Evolutionary conservation across 2,797 vertebrate genomes (phyloP).

Genomic region (Anguilla pacifica): DNA sequence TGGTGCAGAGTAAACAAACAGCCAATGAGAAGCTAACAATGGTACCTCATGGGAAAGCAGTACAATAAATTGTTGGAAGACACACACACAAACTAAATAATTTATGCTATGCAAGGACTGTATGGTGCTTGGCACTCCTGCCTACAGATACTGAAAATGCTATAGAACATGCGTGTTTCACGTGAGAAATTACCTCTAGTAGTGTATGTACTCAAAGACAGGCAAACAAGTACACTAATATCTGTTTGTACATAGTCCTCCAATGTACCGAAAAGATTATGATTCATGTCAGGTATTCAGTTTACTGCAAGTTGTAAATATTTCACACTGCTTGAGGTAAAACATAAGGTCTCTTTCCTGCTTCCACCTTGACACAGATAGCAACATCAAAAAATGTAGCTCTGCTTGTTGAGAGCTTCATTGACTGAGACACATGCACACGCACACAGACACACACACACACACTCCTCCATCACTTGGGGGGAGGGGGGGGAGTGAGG

Average conservation of each 20-base stretch:
- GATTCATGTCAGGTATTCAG: neutral
- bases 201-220: neutral
- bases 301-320: neutral
- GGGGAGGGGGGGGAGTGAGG: neutral
- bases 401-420: neutral
- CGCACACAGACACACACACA: neutral
- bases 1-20: neutral
- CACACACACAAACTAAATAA: neutral
- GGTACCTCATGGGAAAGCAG: neutral
- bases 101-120: neutral
- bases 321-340: neutral
- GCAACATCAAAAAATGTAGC: neutral
- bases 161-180: neutral
- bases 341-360: neutral
- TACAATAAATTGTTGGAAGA: neutral
- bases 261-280: neutral
- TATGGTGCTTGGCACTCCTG: neutral
- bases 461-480: neutral
- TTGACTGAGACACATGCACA: neutral
- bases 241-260: neutral
- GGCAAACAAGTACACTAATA: neutral
- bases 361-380: neutral
- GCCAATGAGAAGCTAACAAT: neutral
- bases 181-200: neutral
- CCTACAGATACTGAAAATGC: neutral